Evolutionary conservation across 1,140 invertebrate species (phyloP).

Genomic region (Trichonephila clavata): DNA sequence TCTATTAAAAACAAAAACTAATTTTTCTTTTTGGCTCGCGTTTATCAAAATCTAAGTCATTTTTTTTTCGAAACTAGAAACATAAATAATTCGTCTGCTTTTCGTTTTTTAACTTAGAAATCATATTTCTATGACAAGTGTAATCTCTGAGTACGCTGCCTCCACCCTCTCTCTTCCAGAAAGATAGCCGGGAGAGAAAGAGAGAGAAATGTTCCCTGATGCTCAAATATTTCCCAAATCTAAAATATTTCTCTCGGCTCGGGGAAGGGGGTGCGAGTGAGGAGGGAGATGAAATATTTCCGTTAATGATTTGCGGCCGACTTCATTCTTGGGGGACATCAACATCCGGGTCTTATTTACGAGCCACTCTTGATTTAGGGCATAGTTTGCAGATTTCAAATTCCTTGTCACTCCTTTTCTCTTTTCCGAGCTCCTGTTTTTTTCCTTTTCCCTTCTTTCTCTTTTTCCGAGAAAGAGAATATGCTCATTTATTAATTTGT

Average conservation of each 20-base stretch:
- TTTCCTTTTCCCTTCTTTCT: background rate
- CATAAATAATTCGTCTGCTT: too few relatives aligned
- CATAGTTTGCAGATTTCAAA: constrained; percentile 71
- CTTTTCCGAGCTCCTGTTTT: background rate
- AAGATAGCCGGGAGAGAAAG: background rate
- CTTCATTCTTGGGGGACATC: constrained; percentile 50
- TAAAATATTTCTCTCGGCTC: constrained; percentile 28
- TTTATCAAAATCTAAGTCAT: too few relatives aligned
- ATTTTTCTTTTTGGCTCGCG: too few relatives aligned
- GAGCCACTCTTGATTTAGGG: constrained; percentile 49
- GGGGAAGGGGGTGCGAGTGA: background rate
- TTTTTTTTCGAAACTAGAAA: too few relatives aligned
- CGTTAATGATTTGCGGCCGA: constrained; percentile 59
- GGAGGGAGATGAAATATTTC: constrained; percentile 52
- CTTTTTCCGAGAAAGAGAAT: background rate
- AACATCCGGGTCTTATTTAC: constrained; percentile 46
- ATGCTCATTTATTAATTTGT: constrained; percentile 71
- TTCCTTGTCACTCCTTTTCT: constrained; percentile 29
- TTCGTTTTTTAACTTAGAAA: too few relatives aligned
- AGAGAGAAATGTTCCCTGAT: background rate
- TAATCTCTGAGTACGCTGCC: too few relatives aligned
- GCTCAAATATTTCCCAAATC: constrained; percentile 31
- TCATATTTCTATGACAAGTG: too few relatives aligned
- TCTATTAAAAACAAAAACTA: too few relatives aligned
- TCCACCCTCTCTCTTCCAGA: too few relatives aligned